These are phyloP conservation scores for Montipora foliosa DNA, from an alignment of 64 coral and sea anemone species.

Conservation along the genomic window DNA sequence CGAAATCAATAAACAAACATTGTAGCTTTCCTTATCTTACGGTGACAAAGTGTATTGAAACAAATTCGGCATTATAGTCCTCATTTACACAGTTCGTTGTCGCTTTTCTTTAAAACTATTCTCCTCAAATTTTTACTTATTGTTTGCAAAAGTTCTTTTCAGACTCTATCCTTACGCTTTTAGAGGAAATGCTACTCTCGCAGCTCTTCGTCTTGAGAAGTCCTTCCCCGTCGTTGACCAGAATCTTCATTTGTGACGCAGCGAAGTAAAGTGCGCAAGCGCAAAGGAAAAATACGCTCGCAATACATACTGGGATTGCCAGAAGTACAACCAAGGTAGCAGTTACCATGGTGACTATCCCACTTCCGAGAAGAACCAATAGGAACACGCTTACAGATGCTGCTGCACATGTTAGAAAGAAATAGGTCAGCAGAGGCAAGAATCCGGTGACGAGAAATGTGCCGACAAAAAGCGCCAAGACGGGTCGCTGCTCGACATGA, in stretches of 20 bases:
- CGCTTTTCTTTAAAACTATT: too few species aligned
- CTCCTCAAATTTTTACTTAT: too few species aligned
- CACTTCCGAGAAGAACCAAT: neutral
- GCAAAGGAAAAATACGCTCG: neutral
- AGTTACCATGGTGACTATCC: slow-evolving; percentile 21
- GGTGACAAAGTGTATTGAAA: too few species aligned
- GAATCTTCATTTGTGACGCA: neutral
- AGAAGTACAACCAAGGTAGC: neutral
- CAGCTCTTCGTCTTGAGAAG: neutral
- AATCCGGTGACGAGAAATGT: slow-evolving; percentile 2
- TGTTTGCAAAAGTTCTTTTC: too few species aligned
- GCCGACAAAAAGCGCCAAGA: neutral
- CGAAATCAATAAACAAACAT: too few species aligned
- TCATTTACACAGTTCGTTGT: too few species aligned
- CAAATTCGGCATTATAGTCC: too few species aligned
- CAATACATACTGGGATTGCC: slow-evolving; percentile 8
- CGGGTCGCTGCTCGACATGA: neutral
- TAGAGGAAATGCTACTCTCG: too few species aligned
- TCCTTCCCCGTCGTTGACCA: neutral
- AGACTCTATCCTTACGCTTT: neutral
- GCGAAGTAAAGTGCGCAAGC: neutral
- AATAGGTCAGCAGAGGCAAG: neutral
- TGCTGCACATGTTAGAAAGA: neutral
- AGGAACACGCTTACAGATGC: neutral
- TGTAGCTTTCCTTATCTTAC: too few species aligned